Percentiles rank a stretch among this genome's conserved stretches.
Conservation (phyloP, 2,797 vertebrate genomes). For the Nannoperca obscura region DNA sequence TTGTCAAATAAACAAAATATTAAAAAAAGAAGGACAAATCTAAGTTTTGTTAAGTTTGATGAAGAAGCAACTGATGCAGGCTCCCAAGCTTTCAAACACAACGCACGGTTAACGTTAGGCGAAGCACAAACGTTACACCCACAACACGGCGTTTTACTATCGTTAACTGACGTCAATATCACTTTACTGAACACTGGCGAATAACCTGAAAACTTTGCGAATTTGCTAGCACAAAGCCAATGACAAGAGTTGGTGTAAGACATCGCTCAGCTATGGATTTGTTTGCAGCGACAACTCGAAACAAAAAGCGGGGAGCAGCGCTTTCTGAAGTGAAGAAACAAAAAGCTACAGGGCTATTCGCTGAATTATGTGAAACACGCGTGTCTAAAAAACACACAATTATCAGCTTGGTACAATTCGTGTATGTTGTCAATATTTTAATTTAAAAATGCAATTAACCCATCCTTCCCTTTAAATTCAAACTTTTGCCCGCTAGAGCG, state of each 20-base stretch:
- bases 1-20: not conserved
- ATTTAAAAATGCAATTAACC: not conserved
- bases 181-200: not conserved
- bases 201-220: fast-evolving
- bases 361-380: constrained; percentile 35
- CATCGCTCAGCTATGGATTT: not conserved
- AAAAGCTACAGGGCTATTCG: constrained; percentile 80
- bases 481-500: constrained; percentile 82
- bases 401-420: fast-evolving
- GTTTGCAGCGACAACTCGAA: constrained; percentile 19
- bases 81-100: constrained; percentile 34
- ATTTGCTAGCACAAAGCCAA: fast-evolving
- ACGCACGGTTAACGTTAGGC: not conserved
- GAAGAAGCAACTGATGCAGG: not conserved
- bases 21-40: fast-evolving
- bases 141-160: constrained; percentile 23
- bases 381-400: not conserved
- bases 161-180: not conserved
- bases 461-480: constrained; percentile 67
- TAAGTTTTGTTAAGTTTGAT: not conserved
- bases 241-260: fast-evolving
- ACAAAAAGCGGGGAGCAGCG: constrained; percentile 69
- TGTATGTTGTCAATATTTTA: not conserved
- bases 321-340: constrained; percentile 77
- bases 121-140: constrained; percentile 32